A percentile compares a stretch with the other conserved stretches of the same genome.
Conservation (phyloP, 2,113 vertebrate genomes). For the Channa maculata region DNA sequence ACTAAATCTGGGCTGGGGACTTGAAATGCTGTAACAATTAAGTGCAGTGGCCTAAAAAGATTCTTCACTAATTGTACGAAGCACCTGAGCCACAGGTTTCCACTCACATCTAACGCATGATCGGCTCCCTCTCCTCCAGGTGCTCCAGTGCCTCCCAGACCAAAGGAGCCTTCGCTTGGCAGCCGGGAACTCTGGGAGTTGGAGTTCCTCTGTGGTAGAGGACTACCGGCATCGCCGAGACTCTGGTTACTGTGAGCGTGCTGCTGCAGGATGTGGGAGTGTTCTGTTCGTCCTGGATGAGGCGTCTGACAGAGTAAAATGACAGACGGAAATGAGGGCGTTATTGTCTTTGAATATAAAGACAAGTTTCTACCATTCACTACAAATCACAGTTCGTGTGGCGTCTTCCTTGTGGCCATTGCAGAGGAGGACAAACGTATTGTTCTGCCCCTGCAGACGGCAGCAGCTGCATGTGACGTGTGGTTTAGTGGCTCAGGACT, state of each 20-base stretch:
- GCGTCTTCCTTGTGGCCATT: constrained; percentile 20
- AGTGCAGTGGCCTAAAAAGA: too few species aligned
- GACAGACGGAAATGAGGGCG: not conserved
- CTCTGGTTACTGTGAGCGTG: constrained; percentile 77
- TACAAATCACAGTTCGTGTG: too few species aligned
- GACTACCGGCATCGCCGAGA: constrained; percentile 80
- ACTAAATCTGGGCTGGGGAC: too few species aligned
- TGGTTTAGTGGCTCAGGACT: constrained; percentile 11
- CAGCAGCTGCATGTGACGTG: constrained; percentile 57
- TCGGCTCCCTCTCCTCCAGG: constrained; percentile 87
- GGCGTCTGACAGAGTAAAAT: constrained; percentile 76
- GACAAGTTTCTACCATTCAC: not conserved
- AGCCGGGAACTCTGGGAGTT: constrained; percentile 83
- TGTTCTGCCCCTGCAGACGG: not conserved
- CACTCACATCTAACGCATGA: constrained; percentile 91
- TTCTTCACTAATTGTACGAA: too few species aligned
- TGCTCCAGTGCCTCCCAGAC: constrained; percentile 77
- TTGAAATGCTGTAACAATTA: too few species aligned
- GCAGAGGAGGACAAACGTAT: not conserved
- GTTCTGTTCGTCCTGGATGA: constrained; percentile 86
- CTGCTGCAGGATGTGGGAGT: constrained; percentile 83
- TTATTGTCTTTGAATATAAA: not conserved
- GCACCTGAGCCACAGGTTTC: not conserved
- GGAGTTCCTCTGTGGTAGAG: constrained; percentile 84
- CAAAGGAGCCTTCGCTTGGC: constrained; percentile 81